Percentiles rank a stretch among this genome's conserved stretches.
phyloP scores from a whole-genome alignment of 2,113 vertebrate genomes.

The Tachysurus fulvidraco region DNA sequence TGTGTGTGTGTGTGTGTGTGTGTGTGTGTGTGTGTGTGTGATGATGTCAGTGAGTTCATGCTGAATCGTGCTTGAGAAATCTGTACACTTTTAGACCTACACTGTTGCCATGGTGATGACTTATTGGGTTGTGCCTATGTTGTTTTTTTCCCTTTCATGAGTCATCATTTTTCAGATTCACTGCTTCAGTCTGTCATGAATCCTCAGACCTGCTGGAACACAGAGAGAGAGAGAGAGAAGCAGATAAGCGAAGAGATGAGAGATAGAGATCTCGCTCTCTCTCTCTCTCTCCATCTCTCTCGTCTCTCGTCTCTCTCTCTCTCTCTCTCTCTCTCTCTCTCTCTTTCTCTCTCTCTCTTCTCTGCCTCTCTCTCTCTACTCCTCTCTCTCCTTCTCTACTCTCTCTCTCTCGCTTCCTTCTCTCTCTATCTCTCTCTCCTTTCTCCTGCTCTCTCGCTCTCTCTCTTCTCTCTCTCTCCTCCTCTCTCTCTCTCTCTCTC shows the following conservation, averaged over 20 bases:
- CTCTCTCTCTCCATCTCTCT: no score
- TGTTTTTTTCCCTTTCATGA: not conserved
- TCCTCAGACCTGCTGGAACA: not conserved
- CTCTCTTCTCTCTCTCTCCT: no score
- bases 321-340: no score
- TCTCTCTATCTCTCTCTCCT: no score
- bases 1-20: not conserved
- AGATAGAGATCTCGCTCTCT: no score
- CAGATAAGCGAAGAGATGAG: not conserved
- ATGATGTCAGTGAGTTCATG: not conserved
- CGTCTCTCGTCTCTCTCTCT: no score
- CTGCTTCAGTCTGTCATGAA: slow-evolving; percentile 1
- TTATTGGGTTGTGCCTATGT: not conserved
- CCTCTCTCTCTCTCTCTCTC: no score
- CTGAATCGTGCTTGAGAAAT: not conserved
- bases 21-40: slow-evolving; percentile 7
- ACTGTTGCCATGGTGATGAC: not conserved
- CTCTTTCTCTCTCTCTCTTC: no score
- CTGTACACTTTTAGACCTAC: not conserved
- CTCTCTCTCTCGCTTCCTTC: no score
- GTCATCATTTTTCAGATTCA: slow-evolving; percentile 31
- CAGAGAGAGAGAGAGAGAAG: not conserved
- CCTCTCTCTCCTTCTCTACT: no score
- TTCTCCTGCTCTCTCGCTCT: no score
- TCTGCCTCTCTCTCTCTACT: no score